These are phyloP conservation scores for Nycticryphes semicollaris DNA, from an alignment of 2,113 vertebrate species.

Conservation along the genomic window DNA sequence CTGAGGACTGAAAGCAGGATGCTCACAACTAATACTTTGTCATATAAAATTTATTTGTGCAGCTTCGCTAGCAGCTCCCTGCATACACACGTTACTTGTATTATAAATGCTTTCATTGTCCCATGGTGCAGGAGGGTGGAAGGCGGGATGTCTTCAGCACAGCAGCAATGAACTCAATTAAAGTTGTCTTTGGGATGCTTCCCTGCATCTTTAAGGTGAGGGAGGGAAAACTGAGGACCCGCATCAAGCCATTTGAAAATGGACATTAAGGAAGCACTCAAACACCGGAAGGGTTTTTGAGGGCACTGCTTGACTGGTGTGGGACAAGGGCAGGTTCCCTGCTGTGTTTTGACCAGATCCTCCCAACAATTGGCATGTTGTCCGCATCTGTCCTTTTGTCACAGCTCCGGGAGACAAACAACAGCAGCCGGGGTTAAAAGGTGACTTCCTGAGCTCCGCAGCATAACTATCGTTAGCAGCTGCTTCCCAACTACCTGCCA, in stretches of 20 bases:
- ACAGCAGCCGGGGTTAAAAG: conserved; percentile 92
- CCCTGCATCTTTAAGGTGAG: background rate
- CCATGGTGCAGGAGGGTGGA: rapidly evolving
- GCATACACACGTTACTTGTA: rapidly evolving
- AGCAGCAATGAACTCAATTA: background rate
- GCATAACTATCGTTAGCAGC: conserved; percentile 86
- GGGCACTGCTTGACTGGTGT: background rate
- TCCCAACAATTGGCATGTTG: conserved; percentile 63
- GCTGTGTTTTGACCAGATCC: conserved; percentile 49
- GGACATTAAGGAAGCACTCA: background rate
- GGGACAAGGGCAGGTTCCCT: conserved; percentile 60
- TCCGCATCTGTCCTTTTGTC: conserved; percentile 81
- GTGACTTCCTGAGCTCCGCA: conserved; percentile 90
- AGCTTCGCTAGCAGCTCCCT: rapidly evolving
- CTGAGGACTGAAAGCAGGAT: background rate
- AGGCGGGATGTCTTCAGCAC: background rate
- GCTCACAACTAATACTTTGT: background rate
- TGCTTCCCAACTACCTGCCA: conserved; percentile 95
- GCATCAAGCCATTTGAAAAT: background rate
- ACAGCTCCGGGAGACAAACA: conserved; percentile 80
- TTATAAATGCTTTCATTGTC: background rate
- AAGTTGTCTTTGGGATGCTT: background rate
- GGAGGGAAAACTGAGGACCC: background rate
- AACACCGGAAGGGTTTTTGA: background rate
- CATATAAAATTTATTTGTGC: background rate